Evolutionary conservation across 1,140 invertebrate genomes (phyloP), one percentile per base, ranked within the genome.

Genomic region (Sogatella furcifera): DNA sequence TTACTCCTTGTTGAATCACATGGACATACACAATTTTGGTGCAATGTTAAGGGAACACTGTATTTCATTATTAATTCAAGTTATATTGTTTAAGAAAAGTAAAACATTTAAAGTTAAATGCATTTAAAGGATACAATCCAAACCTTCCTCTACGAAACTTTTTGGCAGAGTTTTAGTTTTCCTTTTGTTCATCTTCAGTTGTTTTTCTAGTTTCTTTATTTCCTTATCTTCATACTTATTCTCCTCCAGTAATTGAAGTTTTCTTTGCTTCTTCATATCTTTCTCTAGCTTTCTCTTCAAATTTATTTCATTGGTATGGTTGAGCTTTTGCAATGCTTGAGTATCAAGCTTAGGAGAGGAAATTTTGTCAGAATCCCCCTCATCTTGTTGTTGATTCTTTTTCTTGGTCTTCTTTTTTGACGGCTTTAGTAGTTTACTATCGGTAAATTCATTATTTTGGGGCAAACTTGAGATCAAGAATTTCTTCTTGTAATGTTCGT

Each of bases 131-230:
- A 90, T 89, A 90, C 90, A 95, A 70, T 92, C 90, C 28, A 95
- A 75, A 2, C 92, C 92, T 80, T 94, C 91, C 55, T 78, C 76
- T 43, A 80, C 70, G 74, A 95, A 95, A 63, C 83, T 84, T 68
- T 88, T 86, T 6, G 89, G 86, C 41, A 88, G 77, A 55, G 77
- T 79, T 68, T 90, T 89, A 28, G 77, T 80, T 69, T 87, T 89
- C 52, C 77, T 79, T 67, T 88, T 90, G 59, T 92, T 89, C 5
- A 96, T 68, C 65, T 88, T 88, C 1, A 96, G 73, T 69, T 88
- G 82, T 71, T 95, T 95, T 68, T 90, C 90, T 59, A 95, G 71
- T 67, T 83, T 82, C 67, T 83, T 85, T 14, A 95, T 92, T 46
- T 82, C 76, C 65, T 77, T 81, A 60, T 95, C 90, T 73, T 96